Percentiles rank a stretch among this genome's conserved stretches.
Evolutionary conservation across 2,797 vertebrate genomes (phyloP).

Genomic region (Phyllotis vaccarum): DNA sequence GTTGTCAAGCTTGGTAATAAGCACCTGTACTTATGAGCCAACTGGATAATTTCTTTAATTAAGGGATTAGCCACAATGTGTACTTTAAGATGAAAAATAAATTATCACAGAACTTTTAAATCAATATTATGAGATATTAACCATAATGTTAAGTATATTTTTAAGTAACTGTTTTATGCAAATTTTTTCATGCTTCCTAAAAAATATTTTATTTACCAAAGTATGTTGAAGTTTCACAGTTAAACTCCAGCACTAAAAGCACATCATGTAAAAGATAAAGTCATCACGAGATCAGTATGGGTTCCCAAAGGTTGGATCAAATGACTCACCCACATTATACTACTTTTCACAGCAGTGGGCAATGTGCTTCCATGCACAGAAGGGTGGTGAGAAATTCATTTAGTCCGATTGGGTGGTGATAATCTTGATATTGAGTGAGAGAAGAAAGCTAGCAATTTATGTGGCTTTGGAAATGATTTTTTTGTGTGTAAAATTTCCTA

Average conservation of each 20-base stretch:
- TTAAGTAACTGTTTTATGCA: slow-evolving; percentile 20
- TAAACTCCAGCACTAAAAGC: slow-evolving; percentile 55
- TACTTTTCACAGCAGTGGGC: slow-evolving; percentile 70
- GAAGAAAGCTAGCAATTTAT: not conserved
- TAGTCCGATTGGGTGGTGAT: slow-evolving; percentile 22
- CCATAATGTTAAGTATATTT: not conserved
- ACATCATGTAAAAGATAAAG: slow-evolving; percentile 17
- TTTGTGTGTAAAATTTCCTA: slow-evolving; percentile 43
- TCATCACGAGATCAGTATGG: slow-evolving; percentile 56
- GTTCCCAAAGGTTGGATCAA: slow-evolving; percentile 56
- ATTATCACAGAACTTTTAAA: slow-evolving; percentile 20
- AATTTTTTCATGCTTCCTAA: not conserved
- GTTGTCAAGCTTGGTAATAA: no score
- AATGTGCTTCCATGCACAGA: slow-evolving; percentile 48
- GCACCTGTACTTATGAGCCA: not conserved
- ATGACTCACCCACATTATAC: slow-evolving; percentile 63
- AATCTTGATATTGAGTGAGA: not conserved
- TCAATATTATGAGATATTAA: not conserved
- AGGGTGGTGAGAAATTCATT: slow-evolving; percentile 46
- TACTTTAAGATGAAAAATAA: slow-evolving; percentile 17
- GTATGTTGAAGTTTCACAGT: not conserved
- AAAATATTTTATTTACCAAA: slow-evolving; percentile 48
- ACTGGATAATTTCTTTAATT: not conserved
- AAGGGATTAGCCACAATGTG: not conserved
- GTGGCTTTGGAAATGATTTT: slow-evolving; percentile 54